Evolutionary conservation across 2,113 vertebrate genomes (phyloP).

Genomic region (Sardina pilchardus): DNA sequence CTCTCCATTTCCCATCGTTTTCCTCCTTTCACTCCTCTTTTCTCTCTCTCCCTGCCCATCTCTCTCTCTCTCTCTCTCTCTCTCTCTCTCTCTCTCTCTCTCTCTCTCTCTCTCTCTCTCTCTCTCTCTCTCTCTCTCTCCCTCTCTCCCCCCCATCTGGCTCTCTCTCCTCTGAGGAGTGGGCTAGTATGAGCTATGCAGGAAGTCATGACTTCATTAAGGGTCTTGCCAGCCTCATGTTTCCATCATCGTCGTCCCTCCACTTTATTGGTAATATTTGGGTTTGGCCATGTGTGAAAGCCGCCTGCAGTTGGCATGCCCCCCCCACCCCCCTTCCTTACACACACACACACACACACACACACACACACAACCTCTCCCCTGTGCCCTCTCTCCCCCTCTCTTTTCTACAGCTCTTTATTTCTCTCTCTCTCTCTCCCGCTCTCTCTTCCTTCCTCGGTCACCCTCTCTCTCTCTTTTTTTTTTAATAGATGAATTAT

Average conservation of each 20-base stretch:
- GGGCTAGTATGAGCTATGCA: neutral
- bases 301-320: neutral
- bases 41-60: neutral
- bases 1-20: neutral
- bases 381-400: neutral
- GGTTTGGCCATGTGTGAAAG: neutral
- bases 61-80: neutral
- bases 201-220: slow-evolving; percentile 12
- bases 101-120: neutral
- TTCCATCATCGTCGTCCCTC: too few species aligned
- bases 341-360: neutral
- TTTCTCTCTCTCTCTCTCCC: slow-evolving; percentile 49
- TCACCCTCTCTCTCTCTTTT: slow-evolving; percentile 11
- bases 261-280: neutral
- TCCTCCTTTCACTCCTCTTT: neutral
- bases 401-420: slow-evolving; percentile 47
- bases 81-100: neutral
- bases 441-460: neutral
- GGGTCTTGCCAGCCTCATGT: neutral
- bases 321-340: neutral
- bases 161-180: too few species aligned
- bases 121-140: neutral
- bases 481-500: slow-evolving; percentile 59
- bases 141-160: neutral
- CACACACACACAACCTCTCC: neutral